Conservation (phyloP, 2,113 vertebrate species). For the Castor canadensis region DNA sequence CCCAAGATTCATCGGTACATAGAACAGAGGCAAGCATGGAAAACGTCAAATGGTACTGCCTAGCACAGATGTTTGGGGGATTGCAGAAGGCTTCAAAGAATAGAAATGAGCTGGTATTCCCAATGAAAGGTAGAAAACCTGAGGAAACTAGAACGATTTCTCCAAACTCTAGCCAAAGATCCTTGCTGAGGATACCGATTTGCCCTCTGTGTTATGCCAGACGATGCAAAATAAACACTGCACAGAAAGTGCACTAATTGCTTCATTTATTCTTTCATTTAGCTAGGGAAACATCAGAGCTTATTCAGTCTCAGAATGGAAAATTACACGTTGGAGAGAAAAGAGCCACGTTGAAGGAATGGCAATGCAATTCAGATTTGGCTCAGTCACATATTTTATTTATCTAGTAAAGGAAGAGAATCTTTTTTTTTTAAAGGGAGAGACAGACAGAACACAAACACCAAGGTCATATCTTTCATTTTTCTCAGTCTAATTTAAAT, state of each 20-base stretch:
- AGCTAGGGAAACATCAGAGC: conserved; percentile 1
- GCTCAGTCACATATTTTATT: conserved; percentile 82
- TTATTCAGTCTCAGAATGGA: conserved; percentile 35
- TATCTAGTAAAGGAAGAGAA: conserved; percentile 73
- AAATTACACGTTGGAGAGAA: conserved; percentile 47
- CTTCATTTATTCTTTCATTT: conserved; percentile 43
- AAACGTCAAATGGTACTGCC: background rate
- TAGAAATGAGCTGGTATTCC: background rate
- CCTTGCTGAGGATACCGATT: background rate
- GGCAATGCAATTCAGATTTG: conserved; percentile 15
- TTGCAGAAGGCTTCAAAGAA: background rate
- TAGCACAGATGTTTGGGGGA: background rate
- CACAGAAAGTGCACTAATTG: background rate
- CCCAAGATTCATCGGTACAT: background rate
- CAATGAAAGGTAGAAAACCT: background rate
- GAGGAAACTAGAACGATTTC: background rate
- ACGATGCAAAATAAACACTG: background rate
- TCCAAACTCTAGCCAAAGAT: background rate
- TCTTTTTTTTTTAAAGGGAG: too few species aligned
- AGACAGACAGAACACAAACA: too few species aligned
- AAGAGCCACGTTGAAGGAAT: background rate
- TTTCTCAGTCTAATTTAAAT: conserved; percentile 71
- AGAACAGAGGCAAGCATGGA: background rate
- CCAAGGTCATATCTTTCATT: conserved; percentile 72
- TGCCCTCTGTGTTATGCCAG: background rate